Evolutionary conservation across 2,888 invertebrate species (phyloP), one percentile per base, ranked within the genome.

Genomic region (Therioaphis trifolii): DNA sequence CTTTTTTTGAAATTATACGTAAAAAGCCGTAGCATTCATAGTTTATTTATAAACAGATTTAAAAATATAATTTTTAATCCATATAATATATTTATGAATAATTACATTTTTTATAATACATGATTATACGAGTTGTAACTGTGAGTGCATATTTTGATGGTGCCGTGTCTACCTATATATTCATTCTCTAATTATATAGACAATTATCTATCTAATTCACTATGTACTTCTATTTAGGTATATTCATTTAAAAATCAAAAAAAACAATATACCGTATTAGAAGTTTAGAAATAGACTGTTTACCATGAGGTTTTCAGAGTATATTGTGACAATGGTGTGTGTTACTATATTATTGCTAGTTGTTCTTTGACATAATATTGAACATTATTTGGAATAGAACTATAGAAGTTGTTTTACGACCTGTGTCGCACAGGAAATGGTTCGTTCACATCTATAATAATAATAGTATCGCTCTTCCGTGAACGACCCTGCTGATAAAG

Each of bases 381-480:
- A 68, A 68, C 52, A 35, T 78, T 68, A 68, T 68, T 68, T 68
- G 52, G 29, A 71, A 43, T 29, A 27, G 27, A n/a, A n/a, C n/a
- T n/a, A n/a, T n/a, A n/a, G n/a, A 80, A 82, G 61, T 82, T 55
- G 68, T 79, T 82, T 72, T 63, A 82, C 49, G 72, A 82, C 21
- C 80, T 49, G 80, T 24, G 61, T 72, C 61, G 63, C 35, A 82
- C 80, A 82, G 80, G 80, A 82, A 82, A 82, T 72, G 80, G 61
- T 82, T 82, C 80, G 80, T 82, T 82, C 72, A 49, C 72, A 15
- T 82, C 72, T 49, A 82, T 72, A 82, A 82, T n/a, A n/a, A n/a
- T 72, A 82, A 82, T 74, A 82, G 80, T 72, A 72, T 74, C 63
- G 58, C 63, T 80, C 80, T 72, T 72, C 80, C 49, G 58, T 35